phyloP scores from a whole-genome alignment of 2,797 vertebrate genomes.

The Catharus ustulatus region DNA sequence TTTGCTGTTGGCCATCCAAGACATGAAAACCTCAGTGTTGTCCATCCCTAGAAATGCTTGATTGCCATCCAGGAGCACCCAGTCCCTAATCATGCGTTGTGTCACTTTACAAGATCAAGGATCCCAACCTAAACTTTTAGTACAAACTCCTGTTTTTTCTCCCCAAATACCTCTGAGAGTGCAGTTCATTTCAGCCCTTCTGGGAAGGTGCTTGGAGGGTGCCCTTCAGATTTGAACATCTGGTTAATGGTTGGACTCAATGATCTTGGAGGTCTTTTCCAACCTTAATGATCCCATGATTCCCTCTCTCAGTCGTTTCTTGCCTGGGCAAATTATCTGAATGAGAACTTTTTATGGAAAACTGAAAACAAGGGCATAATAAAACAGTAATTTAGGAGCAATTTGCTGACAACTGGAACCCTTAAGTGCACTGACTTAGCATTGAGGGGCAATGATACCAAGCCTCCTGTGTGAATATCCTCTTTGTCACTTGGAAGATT shows the following conservation, averaged over 20 bases:
- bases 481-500: constrained; percentile 40
- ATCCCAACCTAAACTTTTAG: not conserved
- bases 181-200: not conserved
- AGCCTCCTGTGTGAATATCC: constrained; percentile 16
- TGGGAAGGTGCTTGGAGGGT: not conserved
- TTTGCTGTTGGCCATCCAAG: not conserved
- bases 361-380: constrained; percentile 67
- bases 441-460: constrained; percentile 14
- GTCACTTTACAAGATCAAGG: not conserved
- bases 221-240: not conserved
- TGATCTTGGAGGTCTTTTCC: not conserved
- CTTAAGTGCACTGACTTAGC: constrained; percentile 30
- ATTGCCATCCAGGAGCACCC: not conserved
- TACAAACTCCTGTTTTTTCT: not conserved
- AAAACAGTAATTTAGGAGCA: constrained; percentile 67
- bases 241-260: not conserved
- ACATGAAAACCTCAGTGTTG: fast-evolving
- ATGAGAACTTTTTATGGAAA: constrained; percentile 62
- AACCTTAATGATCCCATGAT: not conserved
- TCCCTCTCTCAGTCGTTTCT: constrained; percentile 37
- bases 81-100: not conserved
- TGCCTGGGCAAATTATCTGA: constrained; percentile 49
- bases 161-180: not conserved
- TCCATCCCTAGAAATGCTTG: not conserved
- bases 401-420: constrained; percentile 57